Conservation (phyloP, 1,140 invertebrate genomes). For the Phymorhynchus buccinoides region DNA sequence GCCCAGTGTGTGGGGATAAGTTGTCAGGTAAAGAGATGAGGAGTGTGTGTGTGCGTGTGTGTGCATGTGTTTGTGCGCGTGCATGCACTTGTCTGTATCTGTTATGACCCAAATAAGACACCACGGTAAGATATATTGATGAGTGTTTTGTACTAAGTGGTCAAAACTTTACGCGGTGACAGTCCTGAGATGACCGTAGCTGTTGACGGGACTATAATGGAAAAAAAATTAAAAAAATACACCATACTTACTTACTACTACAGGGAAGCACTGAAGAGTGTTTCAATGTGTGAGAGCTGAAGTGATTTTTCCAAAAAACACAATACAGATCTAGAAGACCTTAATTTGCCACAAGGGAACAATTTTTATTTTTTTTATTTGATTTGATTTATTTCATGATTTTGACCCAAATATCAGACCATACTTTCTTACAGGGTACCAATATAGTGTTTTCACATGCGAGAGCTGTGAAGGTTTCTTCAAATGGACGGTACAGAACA, state of each 20-base stretch:
- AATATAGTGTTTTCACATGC: slow-evolving; percentile 89
- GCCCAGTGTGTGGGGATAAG: slow-evolving; percentile 66
- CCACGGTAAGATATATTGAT: no score
- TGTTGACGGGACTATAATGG: no score
- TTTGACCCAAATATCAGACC: no score
- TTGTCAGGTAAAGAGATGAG: slow-evolving; percentile 57
- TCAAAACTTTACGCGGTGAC: no score
- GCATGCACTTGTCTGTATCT: no score
- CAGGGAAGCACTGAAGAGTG: slow-evolving; percentile 73
- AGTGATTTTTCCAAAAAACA: slow-evolving; percentile 98
- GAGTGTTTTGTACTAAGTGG: no score
- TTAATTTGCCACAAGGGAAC: slow-evolving; percentile 93
- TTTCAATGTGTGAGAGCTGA: slow-evolving; percentile 91
- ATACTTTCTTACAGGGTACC: slow-evolving; percentile 68
- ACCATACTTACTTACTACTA: slow-evolving; percentile 58
- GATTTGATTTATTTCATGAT: no score
- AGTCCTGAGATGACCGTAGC: no score
- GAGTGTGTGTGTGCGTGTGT: no score
- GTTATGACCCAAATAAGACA: no score
- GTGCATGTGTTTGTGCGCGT: no score
- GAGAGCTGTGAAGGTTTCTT: slow-evolving; percentile 98
- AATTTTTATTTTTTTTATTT: slow-evolving; percentile 91
- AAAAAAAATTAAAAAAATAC: no score
- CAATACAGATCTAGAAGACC: slow-evolving; percentile 98
- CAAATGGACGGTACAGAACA: slow-evolving; percentile 97